Conservation (phyloP, 2,888 invertebrate genomes). For the Celastrina argiolus region DNA sequence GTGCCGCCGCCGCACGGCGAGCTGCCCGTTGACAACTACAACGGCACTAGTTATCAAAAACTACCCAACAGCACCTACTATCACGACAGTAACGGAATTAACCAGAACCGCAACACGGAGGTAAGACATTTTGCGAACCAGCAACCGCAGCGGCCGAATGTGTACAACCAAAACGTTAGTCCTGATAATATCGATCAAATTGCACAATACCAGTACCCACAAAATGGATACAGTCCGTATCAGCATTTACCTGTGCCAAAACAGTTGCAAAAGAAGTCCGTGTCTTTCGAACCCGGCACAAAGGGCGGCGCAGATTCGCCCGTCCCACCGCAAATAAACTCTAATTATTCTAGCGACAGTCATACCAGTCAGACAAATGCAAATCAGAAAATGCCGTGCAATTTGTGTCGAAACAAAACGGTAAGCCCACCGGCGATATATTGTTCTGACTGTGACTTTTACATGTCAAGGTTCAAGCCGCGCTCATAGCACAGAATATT, state of each 20-base stretch:
- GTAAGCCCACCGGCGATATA: constrained; percentile 88
- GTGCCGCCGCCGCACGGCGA: constrained; percentile 79
- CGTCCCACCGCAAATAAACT: constrained; percentile 60
- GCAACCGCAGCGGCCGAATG: constrained; percentile 57
- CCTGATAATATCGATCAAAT: constrained; percentile 47
- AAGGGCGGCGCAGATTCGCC: constrained; percentile 80
- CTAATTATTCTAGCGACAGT: constrained; percentile 48
- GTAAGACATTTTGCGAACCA: constrained; percentile 56
- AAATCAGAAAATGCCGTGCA: constrained; percentile 83
- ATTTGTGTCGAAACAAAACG: constrained; percentile 91
- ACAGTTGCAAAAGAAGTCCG: constrained; percentile 81
- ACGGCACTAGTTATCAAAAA: constrained; percentile 58
- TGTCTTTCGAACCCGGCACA: constrained; percentile 85
- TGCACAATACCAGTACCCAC: constrained; percentile 54
- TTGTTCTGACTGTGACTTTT: constrained; percentile 94
- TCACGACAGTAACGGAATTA: constrained; percentile 45
- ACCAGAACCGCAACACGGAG: constrained; percentile 49
- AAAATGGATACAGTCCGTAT: constrained; percentile 75
- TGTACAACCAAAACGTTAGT: constrained; percentile 60
- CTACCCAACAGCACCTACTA: constrained; percentile 60
- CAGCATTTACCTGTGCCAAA: constrained; percentile 81
- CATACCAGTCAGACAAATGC: constrained; percentile 45
- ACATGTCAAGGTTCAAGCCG: constrained; percentile 90
- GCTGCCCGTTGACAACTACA: constrained; percentile 55
- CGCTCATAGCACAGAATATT: constrained; percentile 61